Conservation (phyloP, 2,113 vertebrate species). For the Xyliphius kryptos region DNA sequence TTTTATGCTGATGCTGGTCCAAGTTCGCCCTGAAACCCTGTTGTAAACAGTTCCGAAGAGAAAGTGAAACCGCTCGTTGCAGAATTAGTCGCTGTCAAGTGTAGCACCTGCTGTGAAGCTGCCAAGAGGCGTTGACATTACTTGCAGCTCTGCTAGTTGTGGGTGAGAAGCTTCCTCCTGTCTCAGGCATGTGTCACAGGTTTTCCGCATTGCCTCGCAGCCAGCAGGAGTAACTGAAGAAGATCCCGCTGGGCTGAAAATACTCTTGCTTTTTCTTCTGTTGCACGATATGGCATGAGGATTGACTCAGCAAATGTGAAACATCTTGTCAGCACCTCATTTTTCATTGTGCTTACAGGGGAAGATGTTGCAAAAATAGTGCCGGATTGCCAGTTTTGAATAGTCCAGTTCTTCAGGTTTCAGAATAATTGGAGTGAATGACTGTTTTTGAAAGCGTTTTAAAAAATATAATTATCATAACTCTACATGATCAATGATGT, state of each 20-base stretch:
- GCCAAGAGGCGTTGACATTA: conserved; percentile 53
- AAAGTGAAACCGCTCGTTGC: conserved; percentile 14
- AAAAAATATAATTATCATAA: no score
- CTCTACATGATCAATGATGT: no score
- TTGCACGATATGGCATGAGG: conserved; percentile 7
- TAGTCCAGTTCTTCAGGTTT: background rate
- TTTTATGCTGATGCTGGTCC: conserved; percentile 9
- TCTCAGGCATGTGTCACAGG: conserved; percentile 41
- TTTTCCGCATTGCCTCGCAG: conserved; percentile 30
- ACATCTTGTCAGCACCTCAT: conserved; percentile 5
- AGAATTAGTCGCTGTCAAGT: conserved; percentile 7
- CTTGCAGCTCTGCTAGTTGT: conserved; percentile 36
- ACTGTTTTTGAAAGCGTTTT: background rate
- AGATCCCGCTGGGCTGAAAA: conserved; percentile 10
- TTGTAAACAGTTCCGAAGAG: background rate
- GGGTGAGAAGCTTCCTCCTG: conserved; percentile 32
- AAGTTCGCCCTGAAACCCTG: background rate
- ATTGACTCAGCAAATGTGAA: conserved; percentile 15
- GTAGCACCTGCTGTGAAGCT: conserved; percentile 50
- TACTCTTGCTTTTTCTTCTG: conserved; percentile 12
- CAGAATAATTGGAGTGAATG: background rate
- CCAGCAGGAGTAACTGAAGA: conserved; percentile 37
- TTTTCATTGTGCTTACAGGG: background rate
- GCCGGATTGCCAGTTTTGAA: background rate
- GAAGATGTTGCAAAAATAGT: background rate